Percentiles rank a stretch among this genome's conserved stretches.
phyloP scores from a whole-genome alignment of 2,797 vertebrate genomes.

The Amblyopsis hoosieri region DNA sequence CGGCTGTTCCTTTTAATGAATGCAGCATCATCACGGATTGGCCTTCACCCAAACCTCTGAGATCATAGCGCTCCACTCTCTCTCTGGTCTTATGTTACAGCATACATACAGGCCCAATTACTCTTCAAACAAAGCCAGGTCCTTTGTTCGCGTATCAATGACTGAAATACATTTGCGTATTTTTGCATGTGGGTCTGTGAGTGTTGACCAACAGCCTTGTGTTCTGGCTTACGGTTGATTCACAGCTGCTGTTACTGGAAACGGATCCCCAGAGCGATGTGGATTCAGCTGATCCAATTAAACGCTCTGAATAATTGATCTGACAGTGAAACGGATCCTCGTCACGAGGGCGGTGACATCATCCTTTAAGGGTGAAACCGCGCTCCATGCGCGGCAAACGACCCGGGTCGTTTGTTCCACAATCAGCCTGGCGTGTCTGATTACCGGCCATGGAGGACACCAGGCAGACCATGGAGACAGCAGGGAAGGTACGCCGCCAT shows the following conservation, averaged over 20 bases:
- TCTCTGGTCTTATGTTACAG: conserved; percentile 19
- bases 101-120: conserved; percentile 14
- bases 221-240: conserved; percentile 71
- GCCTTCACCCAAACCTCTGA: conserved; percentile 48
- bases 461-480: conserved; percentile 60
- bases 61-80: conserved; percentile 41
- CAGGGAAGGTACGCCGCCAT: conserved; percentile 52
- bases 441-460: conserved; percentile 73
- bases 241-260: conserved; percentile 75
- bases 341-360: conserved; percentile 77
- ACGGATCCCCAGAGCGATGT: conserved; percentile 70
- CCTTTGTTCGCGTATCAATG: conserved; percentile 10
- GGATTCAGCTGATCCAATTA: conserved; percentile 80
- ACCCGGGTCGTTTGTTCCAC: conserved; percentile 63
- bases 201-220: conserved; percentile 61
- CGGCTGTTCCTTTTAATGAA: conserved; percentile 71
- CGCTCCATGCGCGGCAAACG: conserved; percentile 67
- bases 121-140: conserved; percentile 25
- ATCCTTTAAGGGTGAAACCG: conserved; percentile 66
- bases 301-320: conserved; percentile 81
- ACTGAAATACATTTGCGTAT: conserved; percentile 29
- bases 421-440: conserved; percentile 69
- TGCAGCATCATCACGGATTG: conserved; percentile 63
- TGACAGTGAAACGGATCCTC: conserved; percentile 73
- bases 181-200: conserved; percentile 36